Percentiles rank a stretch among this genome's conserved stretches.
Conservation (phyloP, 2,113 vertebrate genomes). For the Oncorhynchus keta region DNA sequence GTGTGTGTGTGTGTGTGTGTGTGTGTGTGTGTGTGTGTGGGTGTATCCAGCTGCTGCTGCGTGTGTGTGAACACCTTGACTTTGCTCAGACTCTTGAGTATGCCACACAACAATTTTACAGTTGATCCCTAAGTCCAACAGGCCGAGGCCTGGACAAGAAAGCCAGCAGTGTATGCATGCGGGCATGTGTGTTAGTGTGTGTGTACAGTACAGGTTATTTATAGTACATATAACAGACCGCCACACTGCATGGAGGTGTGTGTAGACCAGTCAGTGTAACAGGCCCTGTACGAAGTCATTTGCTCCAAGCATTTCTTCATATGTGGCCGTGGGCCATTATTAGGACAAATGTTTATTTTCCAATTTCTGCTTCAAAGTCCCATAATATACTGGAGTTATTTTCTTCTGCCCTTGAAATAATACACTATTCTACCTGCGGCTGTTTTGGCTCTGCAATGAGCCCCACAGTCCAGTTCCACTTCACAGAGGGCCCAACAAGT, state of each 20-base stretch:
- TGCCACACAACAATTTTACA: too few species aligned
- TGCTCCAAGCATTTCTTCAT: neutral
- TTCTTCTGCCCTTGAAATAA: neutral
- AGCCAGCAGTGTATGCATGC: neutral
- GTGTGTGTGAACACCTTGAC: too few species aligned
- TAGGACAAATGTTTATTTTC: neutral
- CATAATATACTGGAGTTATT: neutral
- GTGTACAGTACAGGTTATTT: neutral
- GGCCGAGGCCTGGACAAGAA: too few species aligned
- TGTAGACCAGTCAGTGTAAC: neutral
- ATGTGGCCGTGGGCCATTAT: neutral
- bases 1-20: too few species aligned
- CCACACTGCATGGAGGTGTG: constrained; percentile 18
- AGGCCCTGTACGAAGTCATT: neutral
- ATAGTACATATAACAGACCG: too few species aligned
- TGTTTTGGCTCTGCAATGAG: too few species aligned
- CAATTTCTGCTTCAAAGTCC: constrained; percentile 4
- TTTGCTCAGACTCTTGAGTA: too few species aligned
- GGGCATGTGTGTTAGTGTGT: constrained; percentile 6
- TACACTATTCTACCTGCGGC: neutral
- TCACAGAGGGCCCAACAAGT: neutral
- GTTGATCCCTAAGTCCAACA: too few species aligned
- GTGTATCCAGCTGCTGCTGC: neutral
- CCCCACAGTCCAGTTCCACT: neutral
- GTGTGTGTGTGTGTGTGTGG: too few species aligned